These are phyloP conservation scores for Protosalanx chinensis DNA, from an alignment of 2,797 vertebrate species.

Conservation along the genomic window DNA sequence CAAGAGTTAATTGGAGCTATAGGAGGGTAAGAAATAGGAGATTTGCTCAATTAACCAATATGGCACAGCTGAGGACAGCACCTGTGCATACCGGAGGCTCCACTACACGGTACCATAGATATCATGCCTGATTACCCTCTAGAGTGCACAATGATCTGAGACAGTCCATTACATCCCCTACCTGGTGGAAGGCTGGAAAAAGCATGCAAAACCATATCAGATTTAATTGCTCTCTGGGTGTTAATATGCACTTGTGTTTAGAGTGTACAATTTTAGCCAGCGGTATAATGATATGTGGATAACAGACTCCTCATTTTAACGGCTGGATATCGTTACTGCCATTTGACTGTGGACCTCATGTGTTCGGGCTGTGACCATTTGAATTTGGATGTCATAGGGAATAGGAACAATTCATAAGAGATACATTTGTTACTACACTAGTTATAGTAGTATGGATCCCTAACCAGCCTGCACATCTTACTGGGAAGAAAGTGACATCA, in stretches of 20 bases:
- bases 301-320: not conserved
- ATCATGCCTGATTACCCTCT: conserved; percentile 73
- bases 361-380: too few species aligned
- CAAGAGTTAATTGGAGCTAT: conserved; percentile 69
- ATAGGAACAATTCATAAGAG: too few species aligned
- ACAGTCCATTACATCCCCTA: conserved; percentile 45
- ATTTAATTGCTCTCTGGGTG: conserved; percentile 65
- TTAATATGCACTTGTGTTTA: conserved; percentile 59
- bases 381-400: too few species aligned
- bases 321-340: not conserved
- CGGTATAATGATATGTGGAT: conserved; percentile 54
- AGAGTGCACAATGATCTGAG: conserved; percentile 46
- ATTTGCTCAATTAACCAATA: conserved; percentile 79
- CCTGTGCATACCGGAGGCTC: conserved; percentile 67
- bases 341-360: not conserved
- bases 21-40: conserved; percentile 75
- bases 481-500: not conserved
- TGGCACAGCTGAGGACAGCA: conserved; percentile 72
- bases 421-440: too few species aligned
- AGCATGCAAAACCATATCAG: conserved; percentile 34
- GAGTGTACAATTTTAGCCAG: conserved; percentile 63
- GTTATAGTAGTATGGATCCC: too few species aligned
- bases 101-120: conserved; percentile 40
- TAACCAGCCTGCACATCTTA: not conserved
- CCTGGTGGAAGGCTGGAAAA: conserved; percentile 59